Percentiles rank a stretch among this genome's conserved stretches.
Evolutionary conservation across 2,797 vertebrate species (phyloP).

Genomic region (Eulemur albifrons): DNA sequence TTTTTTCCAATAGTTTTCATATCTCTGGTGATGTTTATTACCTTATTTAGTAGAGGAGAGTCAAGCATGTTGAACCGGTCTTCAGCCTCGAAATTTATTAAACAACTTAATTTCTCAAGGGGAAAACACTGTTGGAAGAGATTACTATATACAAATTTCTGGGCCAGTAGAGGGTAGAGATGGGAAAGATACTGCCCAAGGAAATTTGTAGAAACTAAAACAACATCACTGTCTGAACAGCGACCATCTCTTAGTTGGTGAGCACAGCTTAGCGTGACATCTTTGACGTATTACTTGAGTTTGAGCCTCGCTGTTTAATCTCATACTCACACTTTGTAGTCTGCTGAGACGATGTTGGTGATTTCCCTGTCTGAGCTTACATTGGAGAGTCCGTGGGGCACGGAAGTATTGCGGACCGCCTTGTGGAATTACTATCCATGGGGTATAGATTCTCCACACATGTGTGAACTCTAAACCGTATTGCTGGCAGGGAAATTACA

Average conservation of each 20-base stretch:
- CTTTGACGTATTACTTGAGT: background rate
- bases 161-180: background rate
- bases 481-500: background rate
- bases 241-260: background rate
- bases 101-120: constrained; percentile 53
- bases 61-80: constrained; percentile 37
- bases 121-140: background rate
- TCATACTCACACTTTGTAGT: background rate
- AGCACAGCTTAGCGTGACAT: background rate
- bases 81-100: constrained; percentile 55
- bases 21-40: constrained; percentile 52
- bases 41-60: constrained; percentile 61
- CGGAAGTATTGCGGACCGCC: background rate
- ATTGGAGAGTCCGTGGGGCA: background rate
- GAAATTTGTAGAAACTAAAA: constrained; percentile 20
- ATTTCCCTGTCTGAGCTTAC: background rate
- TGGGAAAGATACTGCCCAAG: background rate
- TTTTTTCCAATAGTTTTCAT: constrained; percentile 47
- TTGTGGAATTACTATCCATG: background rate
- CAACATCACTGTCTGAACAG: background rate
- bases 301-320: background rate
- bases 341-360: background rate
- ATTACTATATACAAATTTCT: background rate
- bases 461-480: background rate
- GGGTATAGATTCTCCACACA: background rate